phyloP scores from a whole-genome alignment of 2,888 invertebrate genomes.

The Drosophila multiciliata region DNA sequence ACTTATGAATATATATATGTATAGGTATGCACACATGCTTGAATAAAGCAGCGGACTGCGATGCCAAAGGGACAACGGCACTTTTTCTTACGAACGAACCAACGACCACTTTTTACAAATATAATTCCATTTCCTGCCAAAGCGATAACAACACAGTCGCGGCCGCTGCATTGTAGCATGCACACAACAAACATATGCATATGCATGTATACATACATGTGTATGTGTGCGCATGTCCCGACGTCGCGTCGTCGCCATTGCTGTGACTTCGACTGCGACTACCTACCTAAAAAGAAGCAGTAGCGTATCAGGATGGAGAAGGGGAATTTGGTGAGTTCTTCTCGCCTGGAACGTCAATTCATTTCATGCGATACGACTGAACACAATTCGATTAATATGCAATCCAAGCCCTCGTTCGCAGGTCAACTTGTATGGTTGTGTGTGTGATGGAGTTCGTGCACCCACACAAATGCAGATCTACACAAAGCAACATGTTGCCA shows the following conservation, averaged over 20 bases:
- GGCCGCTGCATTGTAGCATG: slow-evolving; percentile 44
- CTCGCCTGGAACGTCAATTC: slow-evolving; percentile 53
- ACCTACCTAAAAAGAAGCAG: slow-evolving; percentile 39
- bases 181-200: slow-evolving; percentile 21
- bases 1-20: slow-evolving; percentile 15
- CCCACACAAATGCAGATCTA: slow-evolving; percentile 8
- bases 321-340: slow-evolving; percentile 27
- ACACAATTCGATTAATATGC: slow-evolving; percentile 76
- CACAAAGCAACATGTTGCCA: slow-evolving; percentile 58
- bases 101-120: slow-evolving; percentile 76
- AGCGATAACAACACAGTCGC: slow-evolving; percentile 76
- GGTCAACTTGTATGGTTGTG: slow-evolving; percentile 17
- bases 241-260: slow-evolving; percentile 59
- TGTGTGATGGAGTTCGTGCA: slow-evolving; percentile 28
- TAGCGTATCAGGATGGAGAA: slow-evolving; percentile 13
- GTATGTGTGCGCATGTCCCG: slow-evolving; percentile 56
- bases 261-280: slow-evolving; percentile 28
- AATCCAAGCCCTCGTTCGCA: slow-evolving; percentile 49
- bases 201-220: slow-evolving; percentile 22
- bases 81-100: slow-evolving; percentile 32
- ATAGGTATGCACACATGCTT: background rate
- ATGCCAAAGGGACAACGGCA: slow-evolving; percentile 28
- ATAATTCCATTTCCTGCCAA: slow-evolving; percentile 83
- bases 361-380: slow-evolving; percentile 67
- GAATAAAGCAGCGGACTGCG: slow-evolving; percentile 7